These are phyloP conservation scores for Phrynocephalus forsythii DNA, from an alignment of 2,797 vertebrate species.

Conservation along the genomic window DNA sequence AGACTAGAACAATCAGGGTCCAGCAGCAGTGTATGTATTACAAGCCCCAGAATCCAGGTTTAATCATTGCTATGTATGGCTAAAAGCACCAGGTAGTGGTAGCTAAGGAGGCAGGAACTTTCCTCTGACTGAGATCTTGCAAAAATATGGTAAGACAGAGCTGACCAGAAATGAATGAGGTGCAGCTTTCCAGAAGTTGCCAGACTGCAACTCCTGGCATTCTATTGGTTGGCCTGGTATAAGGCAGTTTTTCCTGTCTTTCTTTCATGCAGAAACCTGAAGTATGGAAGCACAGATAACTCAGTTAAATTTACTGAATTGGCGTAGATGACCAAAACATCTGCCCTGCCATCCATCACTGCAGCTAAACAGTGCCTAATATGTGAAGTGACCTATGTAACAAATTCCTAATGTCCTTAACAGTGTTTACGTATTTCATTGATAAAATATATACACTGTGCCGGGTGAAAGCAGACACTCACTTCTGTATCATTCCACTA, in stretches of 20 bases:
- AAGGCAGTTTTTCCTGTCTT: background rate
- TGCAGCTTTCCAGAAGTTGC: background rate
- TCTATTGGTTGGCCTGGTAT: background rate
- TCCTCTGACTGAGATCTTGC: background rate
- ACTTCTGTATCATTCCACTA: slow-evolving; percentile 45
- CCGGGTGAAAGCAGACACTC: slow-evolving; percentile 49
- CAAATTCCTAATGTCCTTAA: slow-evolving; percentile 48
- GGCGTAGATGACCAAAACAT: slow-evolving; percentile 8
- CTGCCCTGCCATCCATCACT: slow-evolving; percentile 3
- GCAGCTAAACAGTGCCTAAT: slow-evolving; percentile 44
- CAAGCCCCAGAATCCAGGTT: background rate
- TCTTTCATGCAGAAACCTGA: background rate
- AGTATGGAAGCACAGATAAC: slow-evolving; percentile 16
- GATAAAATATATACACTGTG: slow-evolving; percentile 59
- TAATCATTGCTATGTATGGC: background rate
- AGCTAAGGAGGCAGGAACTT: background rate
- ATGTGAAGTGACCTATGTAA: background rate
- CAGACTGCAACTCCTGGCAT: background rate
- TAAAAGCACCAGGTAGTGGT: background rate
- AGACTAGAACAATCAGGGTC: background rate
- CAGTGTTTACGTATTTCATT: slow-evolving; percentile 68
- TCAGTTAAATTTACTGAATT: slow-evolving; percentile 60
- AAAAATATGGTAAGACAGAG: background rate
- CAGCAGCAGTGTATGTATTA: background rate
- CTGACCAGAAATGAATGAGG: background rate